Conservation (phyloP, 2,113 vertebrate genomes). For the Megalops atlanticus region DNA sequence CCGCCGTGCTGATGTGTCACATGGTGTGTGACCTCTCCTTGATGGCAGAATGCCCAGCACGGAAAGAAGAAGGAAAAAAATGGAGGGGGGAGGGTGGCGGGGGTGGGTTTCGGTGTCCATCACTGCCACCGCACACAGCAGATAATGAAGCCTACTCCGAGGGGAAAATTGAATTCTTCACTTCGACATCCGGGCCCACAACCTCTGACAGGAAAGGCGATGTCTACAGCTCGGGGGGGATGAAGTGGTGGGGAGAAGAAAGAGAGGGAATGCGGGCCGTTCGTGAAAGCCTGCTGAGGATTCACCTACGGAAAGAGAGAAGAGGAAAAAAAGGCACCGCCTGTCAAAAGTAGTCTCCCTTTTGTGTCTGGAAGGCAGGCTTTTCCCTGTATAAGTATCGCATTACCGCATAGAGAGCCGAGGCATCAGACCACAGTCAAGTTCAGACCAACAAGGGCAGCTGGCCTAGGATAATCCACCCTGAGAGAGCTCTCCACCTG, state of each 20-base stretch:
- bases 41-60: conserved; percentile 66
- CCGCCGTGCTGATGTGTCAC: conserved; percentile 69
- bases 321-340: conserved; percentile 21
- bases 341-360: conserved; percentile 59
- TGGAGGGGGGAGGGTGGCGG: conserved; percentile 19
- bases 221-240: conserved; percentile 39
- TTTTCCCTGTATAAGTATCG: conserved; percentile 76
- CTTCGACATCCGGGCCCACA: conserved; percentile 45
- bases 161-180: conserved; percentile 51
- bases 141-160: conserved; percentile 50
- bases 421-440: conserved; percentile 65
- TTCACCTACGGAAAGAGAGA: conserved; percentile 40
- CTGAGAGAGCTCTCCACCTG: neutral
- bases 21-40: conserved; percentile 72
- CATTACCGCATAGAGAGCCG: conserved; percentile 76
- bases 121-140: conserved; percentile 28
- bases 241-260: conserved; percentile 26
- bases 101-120: conserved; percentile 26
- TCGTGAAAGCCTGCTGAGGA: conserved; percentile 31
- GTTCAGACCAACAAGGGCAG: conserved; percentile 63
- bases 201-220: conserved; percentile 59
- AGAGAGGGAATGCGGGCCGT: conserved; percentile 31
- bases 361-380: conserved; percentile 58
- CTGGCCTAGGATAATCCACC: conserved; percentile 60
- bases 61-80: conserved; percentile 50